Conservation (phyloP, 2,888 invertebrate species). For the Microdon myrmicae region DNA sequence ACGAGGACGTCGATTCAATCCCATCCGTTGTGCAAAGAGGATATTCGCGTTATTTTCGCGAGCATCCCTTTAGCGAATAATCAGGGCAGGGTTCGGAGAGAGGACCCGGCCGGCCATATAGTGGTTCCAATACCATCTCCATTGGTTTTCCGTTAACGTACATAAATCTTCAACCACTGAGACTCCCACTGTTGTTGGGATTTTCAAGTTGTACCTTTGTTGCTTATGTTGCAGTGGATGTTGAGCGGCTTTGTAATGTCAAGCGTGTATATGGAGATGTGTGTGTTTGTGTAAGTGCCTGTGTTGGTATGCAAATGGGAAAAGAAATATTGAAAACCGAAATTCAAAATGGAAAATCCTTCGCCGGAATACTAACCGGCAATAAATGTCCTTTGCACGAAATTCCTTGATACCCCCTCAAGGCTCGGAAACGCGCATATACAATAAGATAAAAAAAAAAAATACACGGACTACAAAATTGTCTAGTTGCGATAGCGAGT, state of each 20-base stretch:
- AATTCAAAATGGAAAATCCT: conserved; percentile 48
- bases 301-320: conserved; percentile 46
- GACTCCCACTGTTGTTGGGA: conserved; percentile 28
- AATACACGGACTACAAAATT: too few species aligned
- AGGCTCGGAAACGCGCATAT: conserved; percentile 21
- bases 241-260: conserved; percentile 33
- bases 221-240: conserved; percentile 43
- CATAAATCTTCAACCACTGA: conserved; percentile 46
- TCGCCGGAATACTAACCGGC: conserved; percentile 33
- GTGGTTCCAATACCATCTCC: conserved; percentile 48
- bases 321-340: conserved; percentile 48
- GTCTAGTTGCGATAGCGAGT: too few species aligned
- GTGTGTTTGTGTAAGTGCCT: too few species aligned
- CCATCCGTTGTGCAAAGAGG: conserved; percentile 40
- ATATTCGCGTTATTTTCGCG: conserved; percentile 51
- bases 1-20: conserved; percentile 41
- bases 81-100: conserved; percentile 28
- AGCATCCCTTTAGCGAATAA: conserved; percentile 43
- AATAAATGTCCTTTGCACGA: conserved; percentile 42
- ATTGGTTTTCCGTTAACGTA: conserved; percentile 50
- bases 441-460: conserved; percentile 3
- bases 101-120: conserved; percentile 44
- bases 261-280: conserved; percentile 1
- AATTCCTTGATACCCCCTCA: conserved; percentile 37
- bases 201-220: conserved; percentile 41